A percentile compares a stretch with the other conserved stretches of the same genome.
phyloP scores from a whole-genome alignment of 1,140 invertebrate genomes.

The Drosophila albomicans region DNA sequence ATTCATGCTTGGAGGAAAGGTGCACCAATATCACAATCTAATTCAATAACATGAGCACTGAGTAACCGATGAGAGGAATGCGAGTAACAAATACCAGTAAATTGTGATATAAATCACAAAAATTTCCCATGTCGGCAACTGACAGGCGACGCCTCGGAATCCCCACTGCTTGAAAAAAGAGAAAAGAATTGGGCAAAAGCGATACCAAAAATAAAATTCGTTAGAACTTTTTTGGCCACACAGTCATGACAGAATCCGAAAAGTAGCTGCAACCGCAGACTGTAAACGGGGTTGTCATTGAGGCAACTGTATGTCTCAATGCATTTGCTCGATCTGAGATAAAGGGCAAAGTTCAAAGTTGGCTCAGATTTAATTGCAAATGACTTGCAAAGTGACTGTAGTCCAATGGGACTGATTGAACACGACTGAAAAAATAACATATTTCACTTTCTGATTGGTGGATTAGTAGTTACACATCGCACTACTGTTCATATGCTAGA shows the following conservation, averaged over 20 bases:
- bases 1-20: constrained; percentile 7
- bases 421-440: not conserved
- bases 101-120: constrained; percentile 81
- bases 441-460: not conserved
- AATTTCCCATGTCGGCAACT: constrained; percentile 60
- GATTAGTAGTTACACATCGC: not conserved
- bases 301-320: constrained; percentile 1
- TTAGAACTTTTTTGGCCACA: constrained; percentile 68
- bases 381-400: constrained; percentile 4
- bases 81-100: constrained; percentile 69
- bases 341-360: not conserved
- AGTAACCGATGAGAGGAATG: constrained; percentile 13
- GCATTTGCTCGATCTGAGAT: not conserved
- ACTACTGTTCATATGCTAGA: not conserved
- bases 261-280: constrained; percentile 51
- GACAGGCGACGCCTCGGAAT: constrained; percentile 48
- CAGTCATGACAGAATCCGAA: constrained; percentile 24
- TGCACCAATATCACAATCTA: constrained; percentile 44
- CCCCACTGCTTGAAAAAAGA: constrained; percentile 1
- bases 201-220: constrained; percentile 63
- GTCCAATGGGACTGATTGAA: not conserved
- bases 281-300: constrained; percentile 12
- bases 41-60: constrained; percentile 68
- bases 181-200: constrained; percentile 36
- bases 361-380: not conserved